Evolutionary conservation across 2,888 invertebrate genomes (phyloP).

Genomic region (Habrosyne pyritoides): DNA sequence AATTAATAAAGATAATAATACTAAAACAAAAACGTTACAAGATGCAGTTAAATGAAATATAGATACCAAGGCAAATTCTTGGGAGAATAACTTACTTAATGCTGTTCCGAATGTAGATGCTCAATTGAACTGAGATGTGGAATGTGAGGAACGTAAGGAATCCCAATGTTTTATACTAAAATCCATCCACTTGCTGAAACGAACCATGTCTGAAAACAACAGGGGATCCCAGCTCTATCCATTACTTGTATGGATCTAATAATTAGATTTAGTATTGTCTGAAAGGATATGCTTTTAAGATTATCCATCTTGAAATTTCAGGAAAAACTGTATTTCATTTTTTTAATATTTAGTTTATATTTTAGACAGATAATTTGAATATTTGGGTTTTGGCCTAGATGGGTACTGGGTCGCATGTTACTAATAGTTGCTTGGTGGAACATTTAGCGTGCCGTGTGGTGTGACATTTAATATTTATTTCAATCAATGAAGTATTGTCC

Average conservation of each 20-base stretch:
- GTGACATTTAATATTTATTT: too few species aligned
- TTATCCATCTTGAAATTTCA: background rate
- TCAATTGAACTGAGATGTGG: constrained; percentile 29
- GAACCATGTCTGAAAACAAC: constrained; percentile 54
- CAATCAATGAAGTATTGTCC: too few species aligned
- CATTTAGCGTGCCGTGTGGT: too few species aligned
- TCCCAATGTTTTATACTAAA: constrained; percentile 58
- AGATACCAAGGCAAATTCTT: background rate
- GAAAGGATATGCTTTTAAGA: constrained; percentile 7
- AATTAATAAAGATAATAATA: background rate
- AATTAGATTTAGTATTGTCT: constrained; percentile 40
- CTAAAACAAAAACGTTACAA: background rate
- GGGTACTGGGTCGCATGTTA: too few species aligned
- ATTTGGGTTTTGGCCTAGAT: too few species aligned
- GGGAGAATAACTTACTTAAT: constrained; percentile 39
- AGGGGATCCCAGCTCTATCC: constrained; percentile 41
- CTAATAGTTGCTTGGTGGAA: too few species aligned
- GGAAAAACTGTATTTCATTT: background rate
- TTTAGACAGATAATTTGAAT: too few species aligned
- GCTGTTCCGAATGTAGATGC: constrained; percentile 30
- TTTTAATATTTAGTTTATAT: too few species aligned
- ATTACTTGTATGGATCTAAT: constrained; percentile 52
- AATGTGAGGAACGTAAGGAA: constrained; percentile 45
- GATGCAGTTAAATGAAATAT: background rate
- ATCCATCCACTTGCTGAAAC: constrained; percentile 42